phyloP scores from a whole-genome alignment of 2,113 vertebrate species.

The Urocitellus parryii region DNA sequence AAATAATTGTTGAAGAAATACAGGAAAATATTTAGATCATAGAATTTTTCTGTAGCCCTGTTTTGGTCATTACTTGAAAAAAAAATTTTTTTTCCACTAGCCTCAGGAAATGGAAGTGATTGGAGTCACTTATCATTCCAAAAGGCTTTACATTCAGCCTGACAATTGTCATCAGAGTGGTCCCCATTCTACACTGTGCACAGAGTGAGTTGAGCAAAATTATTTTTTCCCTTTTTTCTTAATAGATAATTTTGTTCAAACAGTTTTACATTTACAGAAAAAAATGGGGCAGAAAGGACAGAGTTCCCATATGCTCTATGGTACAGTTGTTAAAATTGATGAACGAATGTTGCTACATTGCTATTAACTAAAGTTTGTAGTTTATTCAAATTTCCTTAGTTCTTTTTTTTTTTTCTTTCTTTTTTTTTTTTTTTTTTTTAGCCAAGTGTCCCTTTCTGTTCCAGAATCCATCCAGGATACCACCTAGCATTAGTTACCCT shows the following conservation, averaged over 20 bases:
- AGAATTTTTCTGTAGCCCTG: neutral
- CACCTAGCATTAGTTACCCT: neutral
- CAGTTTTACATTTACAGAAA: neutral
- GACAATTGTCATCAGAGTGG: too few species aligned
- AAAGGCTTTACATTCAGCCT: neutral
- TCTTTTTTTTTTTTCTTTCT: neutral
- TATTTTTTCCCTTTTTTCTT: neutral
- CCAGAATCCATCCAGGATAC: neutral
- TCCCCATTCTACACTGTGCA: neutral
- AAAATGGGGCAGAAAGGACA: neutral
- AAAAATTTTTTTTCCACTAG: neutral
- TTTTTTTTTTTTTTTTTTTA: too few species aligned
- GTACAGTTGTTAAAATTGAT: neutral
- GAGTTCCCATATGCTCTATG: neutral
- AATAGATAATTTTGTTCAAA: neutral
- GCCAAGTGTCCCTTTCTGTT: neutral
- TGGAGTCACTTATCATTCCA: neutral
- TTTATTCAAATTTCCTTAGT: neutral
- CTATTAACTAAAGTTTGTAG: neutral
- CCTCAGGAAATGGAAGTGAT: neutral
- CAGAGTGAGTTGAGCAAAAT: neutral
- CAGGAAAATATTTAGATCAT: neutral
- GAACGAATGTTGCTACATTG: neutral
- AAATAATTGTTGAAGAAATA: neutral
- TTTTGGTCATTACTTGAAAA: neutral